Percentiles rank a stretch among this genome's conserved stretches.
Conservation (phyloP, 2,888 invertebrate genomes). For the Malthinus flaveolus region DNA sequence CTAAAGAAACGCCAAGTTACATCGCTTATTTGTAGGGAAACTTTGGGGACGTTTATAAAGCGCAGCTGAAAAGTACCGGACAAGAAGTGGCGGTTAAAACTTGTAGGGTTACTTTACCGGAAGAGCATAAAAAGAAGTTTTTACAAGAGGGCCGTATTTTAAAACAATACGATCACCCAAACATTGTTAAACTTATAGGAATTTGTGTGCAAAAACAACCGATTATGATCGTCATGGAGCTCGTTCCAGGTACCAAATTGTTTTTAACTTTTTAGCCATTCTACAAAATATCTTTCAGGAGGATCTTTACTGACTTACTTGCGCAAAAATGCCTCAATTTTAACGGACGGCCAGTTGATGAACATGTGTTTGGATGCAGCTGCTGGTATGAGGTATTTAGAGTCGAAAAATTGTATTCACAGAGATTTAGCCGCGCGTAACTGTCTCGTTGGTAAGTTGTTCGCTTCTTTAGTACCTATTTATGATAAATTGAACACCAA, state of each 20-base stretch:
- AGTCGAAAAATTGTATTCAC: conserved; percentile 95
- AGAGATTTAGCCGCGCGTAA: conserved; percentile 94
- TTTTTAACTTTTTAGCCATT: not conserved
- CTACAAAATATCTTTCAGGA: conserved; percentile 58
- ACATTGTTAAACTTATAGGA: conserved; percentile 94
- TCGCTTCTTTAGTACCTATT: too few species aligned
- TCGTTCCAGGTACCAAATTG: conserved; percentile 72
- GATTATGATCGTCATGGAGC: conserved; percentile 99
- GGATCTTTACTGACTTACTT: conserved; percentile 90
- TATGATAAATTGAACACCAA: not conserved
- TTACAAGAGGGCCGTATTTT: conserved; percentile 93
- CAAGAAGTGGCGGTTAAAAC: conserved; percentile 95
- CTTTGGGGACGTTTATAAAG: conserved; percentile 96
- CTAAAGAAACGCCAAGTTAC: not conserved
- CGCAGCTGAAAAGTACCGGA: conserved; percentile 78
- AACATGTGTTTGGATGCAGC: conserved; percentile 94
- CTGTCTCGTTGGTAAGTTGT: conserved; percentile 73
- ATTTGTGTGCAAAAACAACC: conserved; percentile 98
- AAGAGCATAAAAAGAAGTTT: conserved; percentile 92
- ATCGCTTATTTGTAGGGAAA: conserved; percentile 72
- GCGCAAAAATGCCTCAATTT: conserved; percentile 71
- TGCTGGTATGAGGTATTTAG: conserved; percentile 93
- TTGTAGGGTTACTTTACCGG: conserved; percentile 89
- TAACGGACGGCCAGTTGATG: conserved; percentile 67
- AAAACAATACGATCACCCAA: conserved; percentile 96